Conservation (phyloP, 2,113 vertebrate genomes). For the Chaetura pelagica region DNA sequence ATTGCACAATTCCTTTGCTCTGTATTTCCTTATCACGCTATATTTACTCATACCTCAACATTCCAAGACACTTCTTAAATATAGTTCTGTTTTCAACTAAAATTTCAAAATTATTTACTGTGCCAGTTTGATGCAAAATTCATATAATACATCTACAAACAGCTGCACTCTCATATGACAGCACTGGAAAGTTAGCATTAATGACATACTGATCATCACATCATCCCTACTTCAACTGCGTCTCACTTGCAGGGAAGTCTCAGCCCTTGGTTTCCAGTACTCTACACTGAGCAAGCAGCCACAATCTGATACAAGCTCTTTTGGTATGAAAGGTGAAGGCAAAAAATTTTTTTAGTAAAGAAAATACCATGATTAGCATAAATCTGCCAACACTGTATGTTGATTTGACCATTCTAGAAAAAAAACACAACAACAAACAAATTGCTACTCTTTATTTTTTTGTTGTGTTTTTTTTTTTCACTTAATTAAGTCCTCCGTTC, state of each 20-base stretch:
- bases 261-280: background rate
- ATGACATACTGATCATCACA: background rate
- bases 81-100: background rate
- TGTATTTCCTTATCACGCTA: background rate
- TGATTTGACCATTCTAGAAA: background rate
- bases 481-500: background rate
- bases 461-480: background rate
- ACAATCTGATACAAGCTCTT: background rate
- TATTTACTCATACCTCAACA: background rate
- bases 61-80: background rate
- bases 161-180: background rate
- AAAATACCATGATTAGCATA: background rate
- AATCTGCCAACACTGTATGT: background rate
- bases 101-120: background rate
- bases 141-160: background rate
- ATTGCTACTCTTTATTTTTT: background rate
- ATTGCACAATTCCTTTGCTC: background rate
- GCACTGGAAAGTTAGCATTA: background rate
- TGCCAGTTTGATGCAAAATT: background rate
- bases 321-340: background rate
- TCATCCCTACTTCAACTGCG: background rate
- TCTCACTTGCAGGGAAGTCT: background rate
- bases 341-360: background rate
- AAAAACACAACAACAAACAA: background rate
- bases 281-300: background rate